Base-by-base conservation (phyloP, 2,797 vertebrate genomes). In the Ctenopoma kingsleyae region DNA sequence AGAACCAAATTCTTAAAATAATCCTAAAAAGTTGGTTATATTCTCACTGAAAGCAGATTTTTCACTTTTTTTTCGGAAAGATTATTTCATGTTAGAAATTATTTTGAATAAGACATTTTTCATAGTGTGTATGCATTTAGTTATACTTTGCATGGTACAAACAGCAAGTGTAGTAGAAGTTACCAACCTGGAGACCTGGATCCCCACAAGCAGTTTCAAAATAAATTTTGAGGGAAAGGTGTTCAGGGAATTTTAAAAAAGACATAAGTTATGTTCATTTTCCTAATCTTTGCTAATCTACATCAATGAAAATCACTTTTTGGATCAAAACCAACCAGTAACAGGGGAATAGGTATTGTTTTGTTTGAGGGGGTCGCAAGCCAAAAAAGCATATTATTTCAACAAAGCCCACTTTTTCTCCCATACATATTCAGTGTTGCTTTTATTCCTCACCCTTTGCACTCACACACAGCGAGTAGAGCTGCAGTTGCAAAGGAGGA, bases 401-500 rank as follows among this genome's bases (percentile, higher is more conserved):
- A 64, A 56, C 27, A 75, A 62, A 67, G 46, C 10, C 44, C 38
- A 27, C 51, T 41, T 57, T 69, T 41, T 25, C 57, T 67, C 32
- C 19, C 46, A 30, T 54, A 52, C 77, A 69, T 68, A 38, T 19
- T 67, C 13, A 6, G 12, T 38, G 51, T 47, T 67, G 41, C 57
- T 62, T 43, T 49, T 71, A 59, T 47, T 74, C 49, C 50, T 52
- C 71, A 68, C 46, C 64, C 66, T 71, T 74, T 79, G 54, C 49
- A 55, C 70, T 81, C 72, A 60, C 49, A 35, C 65, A 43, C 68
- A 72, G 47, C 76, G 48, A 40, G 69, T 55, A 17, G 71, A 56
- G 68, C 66, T 81, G 74, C 51, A 41, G 62, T 32, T 61, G 54
- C 54, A 61, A 64, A 53, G 67, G 70, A 73, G 78, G 86, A 88